Conservation (phyloP, 2,113 vertebrate species). For the Grallaria varia region DNA sequence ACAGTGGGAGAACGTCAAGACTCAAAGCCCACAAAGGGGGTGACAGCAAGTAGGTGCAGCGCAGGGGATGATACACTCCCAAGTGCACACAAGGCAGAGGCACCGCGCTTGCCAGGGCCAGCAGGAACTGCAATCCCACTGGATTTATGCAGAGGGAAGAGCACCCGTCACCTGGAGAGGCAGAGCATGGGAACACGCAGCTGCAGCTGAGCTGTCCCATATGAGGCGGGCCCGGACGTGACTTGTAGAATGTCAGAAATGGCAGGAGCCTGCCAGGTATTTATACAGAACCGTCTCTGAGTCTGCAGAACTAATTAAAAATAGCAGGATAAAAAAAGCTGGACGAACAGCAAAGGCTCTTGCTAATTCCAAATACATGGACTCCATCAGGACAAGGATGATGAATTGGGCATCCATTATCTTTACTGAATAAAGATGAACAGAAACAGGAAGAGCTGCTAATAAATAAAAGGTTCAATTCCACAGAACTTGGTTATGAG, state of each 20-base stretch:
- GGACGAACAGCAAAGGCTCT: slow-evolving; percentile 29
- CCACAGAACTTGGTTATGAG: slow-evolving; percentile 25
- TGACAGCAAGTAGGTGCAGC: neutral
- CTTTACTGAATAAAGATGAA: neutral
- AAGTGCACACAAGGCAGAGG: neutral
- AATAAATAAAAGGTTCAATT: slow-evolving; percentile 54
- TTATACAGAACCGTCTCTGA: neutral
- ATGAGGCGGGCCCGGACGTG: neutral
- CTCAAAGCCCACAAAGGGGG: neutral
- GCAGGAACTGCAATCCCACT: neutral
- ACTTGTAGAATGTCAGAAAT: slow-evolving; percentile 13
- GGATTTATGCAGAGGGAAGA: neutral
- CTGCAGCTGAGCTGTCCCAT: slow-evolving; percentile 16
- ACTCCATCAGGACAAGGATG: slow-evolving; percentile 2
- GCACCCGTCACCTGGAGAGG: neutral
- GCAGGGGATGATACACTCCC: neutral
- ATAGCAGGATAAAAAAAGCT: slow-evolving; percentile 23
- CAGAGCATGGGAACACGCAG: neutral
- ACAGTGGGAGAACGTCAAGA: rapidly evolving
- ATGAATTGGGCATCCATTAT: slow-evolving; percentile 29
- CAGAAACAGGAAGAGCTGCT: slow-evolving; percentile 55
- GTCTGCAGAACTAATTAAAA: slow-evolving; percentile 48
- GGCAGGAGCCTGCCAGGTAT: slow-evolving; percentile 49
- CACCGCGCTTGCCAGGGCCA: rapidly evolving
- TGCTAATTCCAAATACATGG: slow-evolving; percentile 25